phyloP scores from a whole-genome alignment of 2,797 vertebrate genomes.

The Esox masquinongy region DNA sequence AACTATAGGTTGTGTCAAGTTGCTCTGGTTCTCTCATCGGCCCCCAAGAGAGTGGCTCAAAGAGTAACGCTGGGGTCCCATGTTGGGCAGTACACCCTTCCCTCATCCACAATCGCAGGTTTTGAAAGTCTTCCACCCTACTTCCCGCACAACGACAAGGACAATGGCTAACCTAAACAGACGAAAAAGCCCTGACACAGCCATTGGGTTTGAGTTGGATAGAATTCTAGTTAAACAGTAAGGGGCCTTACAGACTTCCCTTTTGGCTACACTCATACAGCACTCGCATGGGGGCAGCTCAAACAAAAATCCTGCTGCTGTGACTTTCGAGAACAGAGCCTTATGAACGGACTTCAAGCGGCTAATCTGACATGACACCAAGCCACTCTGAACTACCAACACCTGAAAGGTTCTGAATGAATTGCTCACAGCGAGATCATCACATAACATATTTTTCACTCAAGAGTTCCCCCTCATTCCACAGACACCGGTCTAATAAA shows the following conservation, averaged over 20 bases:
- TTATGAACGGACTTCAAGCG: slow-evolving; percentile 53
- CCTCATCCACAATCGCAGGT: slow-evolving; percentile 13
- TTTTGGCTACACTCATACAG: slow-evolving; percentile 47
- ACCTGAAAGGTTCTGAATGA: slow-evolving; percentile 50
- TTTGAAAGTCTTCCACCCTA: slow-evolving; percentile 21
- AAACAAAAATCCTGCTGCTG: slow-evolving; percentile 33
- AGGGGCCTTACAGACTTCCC: not conserved
- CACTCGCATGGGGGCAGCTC: slow-evolving; percentile 32
- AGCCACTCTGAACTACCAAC: not conserved
- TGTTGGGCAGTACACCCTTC: slow-evolving; percentile 44
- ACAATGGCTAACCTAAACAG: not conserved
- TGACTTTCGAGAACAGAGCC: slow-evolving; percentile 48
- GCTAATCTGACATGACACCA: slow-evolving; percentile 49
- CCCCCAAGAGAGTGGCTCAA: slow-evolving; percentile 57
- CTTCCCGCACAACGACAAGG: not conserved
- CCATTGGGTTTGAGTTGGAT: not conserved
- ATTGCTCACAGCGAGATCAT: slow-evolving; percentile 59
- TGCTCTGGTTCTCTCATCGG: slow-evolving; percentile 29
- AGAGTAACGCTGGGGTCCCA: slow-evolving; percentile 52
- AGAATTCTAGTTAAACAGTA: not conserved
- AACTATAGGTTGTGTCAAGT: slow-evolving; percentile 41
- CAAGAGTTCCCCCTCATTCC: slow-evolving; percentile 36
- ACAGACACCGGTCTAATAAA: slow-evolving; percentile 39
- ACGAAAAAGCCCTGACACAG: not conserved
- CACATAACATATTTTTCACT: slow-evolving; percentile 30